Conservation (phyloP, 2,113 vertebrate genomes). For the Heliornis fulica region DNA sequence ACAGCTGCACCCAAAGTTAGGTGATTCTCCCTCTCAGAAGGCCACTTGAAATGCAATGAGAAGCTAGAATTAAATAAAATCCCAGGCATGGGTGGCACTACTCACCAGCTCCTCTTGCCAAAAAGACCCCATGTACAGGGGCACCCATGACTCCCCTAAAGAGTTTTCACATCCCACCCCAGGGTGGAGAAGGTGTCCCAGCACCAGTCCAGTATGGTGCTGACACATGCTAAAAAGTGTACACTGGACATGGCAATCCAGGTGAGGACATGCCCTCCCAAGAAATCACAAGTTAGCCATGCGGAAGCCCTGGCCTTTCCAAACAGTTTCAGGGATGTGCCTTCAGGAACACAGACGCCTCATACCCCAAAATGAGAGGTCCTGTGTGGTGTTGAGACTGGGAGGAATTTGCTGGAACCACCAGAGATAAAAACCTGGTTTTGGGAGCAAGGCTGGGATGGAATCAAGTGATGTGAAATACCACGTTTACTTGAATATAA, state of each 20-base stretch:
- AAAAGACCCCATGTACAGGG: not conserved
- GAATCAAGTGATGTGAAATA: not conserved
- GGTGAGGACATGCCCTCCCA: not conserved
- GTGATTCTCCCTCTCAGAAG: not conserved
- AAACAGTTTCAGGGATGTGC: accelerated
- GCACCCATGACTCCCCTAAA: not conserved
- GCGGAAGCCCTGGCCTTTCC: not conserved
- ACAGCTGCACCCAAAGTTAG: not conserved
- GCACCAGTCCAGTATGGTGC: not conserved
- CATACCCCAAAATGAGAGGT: accelerated
- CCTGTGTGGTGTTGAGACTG: accelerated
- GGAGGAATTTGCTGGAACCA: not conserved
- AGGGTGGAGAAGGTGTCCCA: not conserved
- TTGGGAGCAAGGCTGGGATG: not conserved
- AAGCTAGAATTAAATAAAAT: not conserved
- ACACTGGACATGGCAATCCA: not conserved
- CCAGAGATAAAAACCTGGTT: not conserved
- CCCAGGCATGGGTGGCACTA: not conserved
- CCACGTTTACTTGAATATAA: too few relatives aligned
- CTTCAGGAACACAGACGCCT: accelerated
- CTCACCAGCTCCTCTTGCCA: not conserved
- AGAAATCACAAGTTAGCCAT: not conserved
- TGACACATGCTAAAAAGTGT: not conserved
- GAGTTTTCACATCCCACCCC: not conserved
- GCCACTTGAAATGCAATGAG: not conserved